phyloP scores from a whole-genome alignment of 2,888 invertebrate genomes.

The Acrocera orbiculus region DNA sequence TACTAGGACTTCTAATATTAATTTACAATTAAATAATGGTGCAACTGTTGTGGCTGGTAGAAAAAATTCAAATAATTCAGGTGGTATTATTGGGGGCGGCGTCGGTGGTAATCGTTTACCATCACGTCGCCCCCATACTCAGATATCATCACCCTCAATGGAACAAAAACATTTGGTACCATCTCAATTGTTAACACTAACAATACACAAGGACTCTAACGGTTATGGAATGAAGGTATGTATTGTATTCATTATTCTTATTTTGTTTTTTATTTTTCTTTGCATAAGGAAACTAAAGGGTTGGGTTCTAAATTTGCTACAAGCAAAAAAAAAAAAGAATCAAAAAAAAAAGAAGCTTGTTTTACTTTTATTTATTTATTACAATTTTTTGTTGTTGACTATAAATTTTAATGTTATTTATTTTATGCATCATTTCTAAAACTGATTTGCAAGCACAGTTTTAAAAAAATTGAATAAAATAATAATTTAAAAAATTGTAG shows the following conservation, averaged over 20 bases:
- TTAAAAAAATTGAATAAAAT: no score
- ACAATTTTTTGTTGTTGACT: no score
- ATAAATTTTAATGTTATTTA: no score
- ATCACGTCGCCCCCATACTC: conserved; percentile 22
- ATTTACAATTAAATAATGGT: conserved; percentile 10
- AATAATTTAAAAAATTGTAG: no score
- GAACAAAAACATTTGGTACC: conserved; percentile 4
- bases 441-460: no score
- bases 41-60: conserved; percentile 4
- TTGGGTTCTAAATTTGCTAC: neutral
- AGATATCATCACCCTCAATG: conserved; percentile 17
- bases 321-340: neutral
- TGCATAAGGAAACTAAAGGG: no score
- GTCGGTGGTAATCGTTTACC: conserved; percentile 16
- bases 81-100: conserved; percentile 14
- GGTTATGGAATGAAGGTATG: conserved; percentile 32
- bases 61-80: conserved; percentile 7
- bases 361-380: neutral
- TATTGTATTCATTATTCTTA: neutral
- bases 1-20: conserved; percentile 1
- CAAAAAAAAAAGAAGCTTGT: neutral
- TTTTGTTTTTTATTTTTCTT: no score
- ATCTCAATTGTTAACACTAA: conserved; percentile 22
- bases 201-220: conserved; percentile 30
- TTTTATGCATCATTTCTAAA: no score